Conservation (phyloP, 2,888 invertebrate species). For the Pollenia angustigena region DNA sequence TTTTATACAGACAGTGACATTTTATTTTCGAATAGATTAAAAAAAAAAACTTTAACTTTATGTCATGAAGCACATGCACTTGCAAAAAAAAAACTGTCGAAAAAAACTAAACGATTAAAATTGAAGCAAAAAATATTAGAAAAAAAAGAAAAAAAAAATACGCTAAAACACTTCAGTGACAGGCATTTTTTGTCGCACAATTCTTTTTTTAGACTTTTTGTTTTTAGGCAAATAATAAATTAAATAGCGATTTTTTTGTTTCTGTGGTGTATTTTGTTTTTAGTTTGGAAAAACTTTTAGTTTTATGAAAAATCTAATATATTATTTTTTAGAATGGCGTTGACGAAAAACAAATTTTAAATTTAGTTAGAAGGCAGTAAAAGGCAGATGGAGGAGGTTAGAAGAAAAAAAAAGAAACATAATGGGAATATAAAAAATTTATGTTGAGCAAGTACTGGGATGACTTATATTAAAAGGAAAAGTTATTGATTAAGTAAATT, state of each 20-base stretch:
- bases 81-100: slow-evolving; percentile 23
- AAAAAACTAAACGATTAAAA: slow-evolving; percentile 47
- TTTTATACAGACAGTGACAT: slow-evolving; percentile 7
- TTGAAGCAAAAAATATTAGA: slow-evolving; percentile 9
- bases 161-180: slow-evolving; percentile 51
- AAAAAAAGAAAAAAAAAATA: no score
- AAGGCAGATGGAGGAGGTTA: background rate
- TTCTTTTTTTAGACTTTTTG: slow-evolving; percentile 29
- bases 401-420: background rate
- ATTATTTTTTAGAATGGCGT: slow-evolving; percentile 19
- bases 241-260: background rate
- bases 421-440: background rate
- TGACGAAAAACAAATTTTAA: slow-evolving; percentile 5
- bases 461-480: no score
- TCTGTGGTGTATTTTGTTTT: slow-evolving; percentile 18
- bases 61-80: slow-evolving; percentile 67
- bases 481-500: no score
- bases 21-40: slow-evolving; percentile 56
- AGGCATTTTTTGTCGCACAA: slow-evolving; percentile 45
- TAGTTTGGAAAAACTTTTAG: slow-evolving; percentile 57
- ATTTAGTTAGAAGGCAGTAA: background rate
- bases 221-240: slow-evolving; percentile 55
- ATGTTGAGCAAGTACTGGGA: no score
- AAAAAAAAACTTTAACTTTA: slow-evolving; percentile 48
- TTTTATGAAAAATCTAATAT: slow-evolving; percentile 56